Evolutionary conservation across 2,888 invertebrate species (phyloP).

Genomic region (Leuctra nigra): DNA sequence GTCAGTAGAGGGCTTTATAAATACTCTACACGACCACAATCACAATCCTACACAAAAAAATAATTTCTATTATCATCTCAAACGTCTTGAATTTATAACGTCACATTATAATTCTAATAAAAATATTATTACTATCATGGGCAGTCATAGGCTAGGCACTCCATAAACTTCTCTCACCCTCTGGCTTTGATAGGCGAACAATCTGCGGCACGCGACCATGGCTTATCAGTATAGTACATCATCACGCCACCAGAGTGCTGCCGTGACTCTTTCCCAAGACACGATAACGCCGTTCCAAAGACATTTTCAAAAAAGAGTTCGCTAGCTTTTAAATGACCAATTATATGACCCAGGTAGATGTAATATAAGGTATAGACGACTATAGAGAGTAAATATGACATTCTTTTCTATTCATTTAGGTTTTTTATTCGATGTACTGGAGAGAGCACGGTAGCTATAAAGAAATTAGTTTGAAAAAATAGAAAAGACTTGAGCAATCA

Average conservation of each 20-base stretch:
- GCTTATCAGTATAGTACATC: not conserved
- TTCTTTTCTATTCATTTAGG: not conserved
- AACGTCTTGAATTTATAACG: too few species aligned
- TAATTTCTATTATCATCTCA: too few species aligned
- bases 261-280: not conserved
- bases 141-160: too few species aligned
- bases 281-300: not conserved
- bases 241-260: not conserved
- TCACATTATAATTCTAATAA: too few species aligned
- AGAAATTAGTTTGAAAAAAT: too few species aligned
- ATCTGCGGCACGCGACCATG: too few species aligned
- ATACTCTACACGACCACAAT: too few species aligned
- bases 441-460: too few species aligned
- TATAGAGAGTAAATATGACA: not conserved
- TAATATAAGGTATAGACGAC: too few species aligned
- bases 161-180: not conserved
- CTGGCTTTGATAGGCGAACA: not conserved
- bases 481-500: slow-evolving; percentile 7
- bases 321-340: slow-evolving; percentile 1
- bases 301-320: slow-evolving; percentile 2
- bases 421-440: not conserved
- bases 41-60: too few species aligned
- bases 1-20: too few species aligned
- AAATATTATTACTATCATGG: too few species aligned
- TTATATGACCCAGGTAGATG: not conserved